phyloP scores from a whole-genome alignment of 2,888 invertebrate species.

The Noctua janthina region DNA sequence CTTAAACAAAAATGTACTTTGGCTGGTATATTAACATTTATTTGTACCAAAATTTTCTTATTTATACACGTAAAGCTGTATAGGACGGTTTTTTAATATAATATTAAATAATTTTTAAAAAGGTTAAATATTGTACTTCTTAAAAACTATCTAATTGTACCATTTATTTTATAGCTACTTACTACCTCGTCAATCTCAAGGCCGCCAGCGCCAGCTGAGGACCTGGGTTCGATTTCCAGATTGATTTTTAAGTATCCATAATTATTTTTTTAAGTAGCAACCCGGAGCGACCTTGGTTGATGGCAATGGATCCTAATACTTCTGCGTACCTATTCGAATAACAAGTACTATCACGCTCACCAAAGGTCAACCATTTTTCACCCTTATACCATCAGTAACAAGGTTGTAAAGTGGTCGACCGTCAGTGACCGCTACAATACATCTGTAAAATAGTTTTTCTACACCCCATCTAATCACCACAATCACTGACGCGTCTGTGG shows the following conservation, averaged over 20 bases:
- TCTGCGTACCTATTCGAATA: no score
- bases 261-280: not conserved
- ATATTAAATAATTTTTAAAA: not conserved
- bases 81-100: not conserved
- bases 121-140: not conserved
- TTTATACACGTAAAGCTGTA: constrained; percentile 2
- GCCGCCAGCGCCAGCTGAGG: not conserved
- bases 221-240: not conserved
- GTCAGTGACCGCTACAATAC: no score
- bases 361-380: no score
- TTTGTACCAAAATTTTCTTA: not conserved
- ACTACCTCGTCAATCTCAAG: not conserved
- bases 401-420: no score
- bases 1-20: not conserved
- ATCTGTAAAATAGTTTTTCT: no score
- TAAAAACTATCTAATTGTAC: not conserved
- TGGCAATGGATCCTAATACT: not conserved
- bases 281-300: not conserved
- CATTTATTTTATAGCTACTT: not conserved
- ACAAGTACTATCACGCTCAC: no score
- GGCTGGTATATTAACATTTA: not conserved
- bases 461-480: no score
- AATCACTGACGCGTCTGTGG: no score
- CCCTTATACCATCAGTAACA: no score
- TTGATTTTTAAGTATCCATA: not conserved